Percentiles rank a stretch among this genome's conserved stretches.
These are phyloP conservation scores for Diarsia rubi DNA, from an alignment of 2,888 invertebrate species.

Conservation along the genomic window DNA sequence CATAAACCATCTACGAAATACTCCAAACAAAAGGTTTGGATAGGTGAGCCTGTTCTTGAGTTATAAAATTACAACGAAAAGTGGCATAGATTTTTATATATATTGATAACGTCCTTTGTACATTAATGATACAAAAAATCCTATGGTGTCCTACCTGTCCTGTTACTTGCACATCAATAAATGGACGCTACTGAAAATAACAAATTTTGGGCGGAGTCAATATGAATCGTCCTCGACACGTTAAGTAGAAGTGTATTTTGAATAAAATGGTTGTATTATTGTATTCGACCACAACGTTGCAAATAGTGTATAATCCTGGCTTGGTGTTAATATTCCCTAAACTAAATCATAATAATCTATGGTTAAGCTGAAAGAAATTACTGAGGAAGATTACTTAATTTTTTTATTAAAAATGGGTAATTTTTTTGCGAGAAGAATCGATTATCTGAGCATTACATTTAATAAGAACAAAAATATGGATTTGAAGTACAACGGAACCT, in stretches of 20 bases:
- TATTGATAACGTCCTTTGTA: background rate
- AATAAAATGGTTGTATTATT: slow-evolving; percentile 29
- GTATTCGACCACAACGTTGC: slow-evolving; percentile 8
- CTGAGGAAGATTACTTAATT: background rate
- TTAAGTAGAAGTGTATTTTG: slow-evolving; percentile 13
- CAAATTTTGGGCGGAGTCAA: too few relatives aligned
- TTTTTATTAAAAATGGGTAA: background rate
- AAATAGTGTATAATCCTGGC: background rate
- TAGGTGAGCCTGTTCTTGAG: too few relatives aligned
- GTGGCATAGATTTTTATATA: too few relatives aligned
- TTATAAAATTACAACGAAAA: too few relatives aligned
- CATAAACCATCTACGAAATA: too few relatives aligned
- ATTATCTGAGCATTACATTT: background rate
- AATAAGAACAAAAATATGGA: background rate
- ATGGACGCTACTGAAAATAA: too few relatives aligned
- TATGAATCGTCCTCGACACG: too few relatives aligned
- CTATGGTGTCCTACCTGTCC: too few relatives aligned
- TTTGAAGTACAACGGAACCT: background rate
- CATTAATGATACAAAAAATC: background rate
- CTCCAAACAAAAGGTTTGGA: too few relatives aligned
- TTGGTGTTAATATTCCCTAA: background rate
- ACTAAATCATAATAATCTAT: background rate
- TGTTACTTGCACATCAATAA: too few relatives aligned
- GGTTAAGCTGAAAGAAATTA: background rate
- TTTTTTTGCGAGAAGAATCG: background rate